Base-by-base conservation (phyloP, 2,888 invertebrate species). In the Synergus laeviventris region DNA sequence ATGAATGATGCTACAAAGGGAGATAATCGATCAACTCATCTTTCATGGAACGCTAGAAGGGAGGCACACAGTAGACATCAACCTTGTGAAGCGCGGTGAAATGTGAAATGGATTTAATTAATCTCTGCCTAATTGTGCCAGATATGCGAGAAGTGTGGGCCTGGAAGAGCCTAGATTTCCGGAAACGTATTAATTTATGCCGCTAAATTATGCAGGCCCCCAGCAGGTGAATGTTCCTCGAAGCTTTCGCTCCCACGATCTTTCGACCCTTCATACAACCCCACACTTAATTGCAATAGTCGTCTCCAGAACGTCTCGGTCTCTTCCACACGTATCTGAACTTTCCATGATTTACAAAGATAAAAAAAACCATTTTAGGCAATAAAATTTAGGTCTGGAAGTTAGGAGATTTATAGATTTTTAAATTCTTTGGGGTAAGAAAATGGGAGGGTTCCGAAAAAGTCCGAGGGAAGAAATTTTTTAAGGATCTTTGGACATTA, bases 51-150 rank as follows among this genome's bases (percentile, higher is more conserved):
- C 31, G n/a, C n/a, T n/a, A 12, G n/a, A 70, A 70, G 31, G 31
- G 49, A 36, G 31, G n/a, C 31, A n/a, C 3, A 24, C 49, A 70
- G 49, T 31, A 49, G 70, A 31, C 42, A 36, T 36, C 21, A 31
- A 45, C 49, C 31, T 66, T 45, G 24, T 45, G 45, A 66, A 66
- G 49, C 21, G 45, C 86, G 86, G 81, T 84, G 87, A 89, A 88
- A 88, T 86, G 87, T 85, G 86, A 89, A 89, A 89, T 87, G 87
- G 86, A 85, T 89, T 89, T 89, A 89, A 89, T 89, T 89, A 89
- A 89, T 89, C 88, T 88, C 84, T 79, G 86, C 88, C 88, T 89
- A 89, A 89, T 89, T 89, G 88, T 87, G 88, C 86, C 86, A 86
- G 88, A 85, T 82, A 82, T 80, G 79, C 74, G 78, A 78, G 73